Conservation (phyloP, 1,140 invertebrate species). For the Nymphalis io region DNA sequence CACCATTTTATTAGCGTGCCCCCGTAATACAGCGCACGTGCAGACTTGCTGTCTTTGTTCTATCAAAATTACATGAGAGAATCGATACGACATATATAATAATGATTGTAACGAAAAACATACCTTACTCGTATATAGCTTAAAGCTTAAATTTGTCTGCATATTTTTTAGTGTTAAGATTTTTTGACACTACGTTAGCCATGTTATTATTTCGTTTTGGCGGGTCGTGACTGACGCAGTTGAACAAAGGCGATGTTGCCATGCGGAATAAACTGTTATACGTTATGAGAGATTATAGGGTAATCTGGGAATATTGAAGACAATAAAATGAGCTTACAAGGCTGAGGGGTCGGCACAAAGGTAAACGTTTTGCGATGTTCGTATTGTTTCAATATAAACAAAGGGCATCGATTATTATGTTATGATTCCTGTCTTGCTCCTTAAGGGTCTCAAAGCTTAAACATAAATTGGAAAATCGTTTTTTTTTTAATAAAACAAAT, state of each 20-base stretch:
- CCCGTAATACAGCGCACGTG: conserved; percentile 70
- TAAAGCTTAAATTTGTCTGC: conserved; percentile 43
- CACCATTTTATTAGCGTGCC: conserved; percentile 73
- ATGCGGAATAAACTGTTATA: conserved; percentile 80
- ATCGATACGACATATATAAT: conserved; percentile 33
- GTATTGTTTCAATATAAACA: conserved; percentile 51
- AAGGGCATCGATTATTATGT: conserved; percentile 46
- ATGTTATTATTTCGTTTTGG: conserved; percentile 79
- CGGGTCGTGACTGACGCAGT: conserved; percentile 70
- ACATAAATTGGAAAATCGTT: conserved; percentile 1
- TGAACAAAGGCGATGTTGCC: conserved; percentile 75
- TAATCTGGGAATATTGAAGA: conserved; percentile 81
- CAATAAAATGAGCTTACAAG: conserved; percentile 77
- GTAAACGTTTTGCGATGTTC: conserved; percentile 55
- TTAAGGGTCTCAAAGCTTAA: conserved; percentile 13
- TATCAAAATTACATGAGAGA: conserved; percentile 55
- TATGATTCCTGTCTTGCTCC: conserved; percentile 27
- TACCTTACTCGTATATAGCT: conserved; percentile 8
- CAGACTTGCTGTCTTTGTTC: conserved; percentile 68
- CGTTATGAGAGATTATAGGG: conserved; percentile 78
- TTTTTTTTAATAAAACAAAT: conserved; percentile 48
- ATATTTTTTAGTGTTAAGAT: conserved; percentile 34
- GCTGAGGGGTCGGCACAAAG: conserved; percentile 55
- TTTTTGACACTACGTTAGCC: conserved; percentile 35
- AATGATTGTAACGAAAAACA: conserved; percentile 5